These are phyloP conservation scores for Spermophilus dauricus DNA, from an alignment of 2,113 vertebrate genomes.

Conservation along the genomic window DNA sequence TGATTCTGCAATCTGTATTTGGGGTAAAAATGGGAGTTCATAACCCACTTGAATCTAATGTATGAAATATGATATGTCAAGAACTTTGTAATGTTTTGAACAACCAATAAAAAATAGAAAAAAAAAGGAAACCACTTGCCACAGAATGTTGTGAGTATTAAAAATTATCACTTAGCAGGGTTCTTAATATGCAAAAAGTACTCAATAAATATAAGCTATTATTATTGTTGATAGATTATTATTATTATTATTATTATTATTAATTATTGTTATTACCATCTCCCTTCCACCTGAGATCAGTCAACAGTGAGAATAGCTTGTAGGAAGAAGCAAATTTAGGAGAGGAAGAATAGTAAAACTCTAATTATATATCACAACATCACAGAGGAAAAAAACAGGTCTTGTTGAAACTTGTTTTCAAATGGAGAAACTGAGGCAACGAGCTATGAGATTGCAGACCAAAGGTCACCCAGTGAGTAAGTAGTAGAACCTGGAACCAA, in stretches of 20 bases:
- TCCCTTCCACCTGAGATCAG: background rate
- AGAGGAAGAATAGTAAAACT: conserved; percentile 40
- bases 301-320: background rate
- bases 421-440: conserved; percentile 60
- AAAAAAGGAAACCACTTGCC: background rate
- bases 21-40: no score
- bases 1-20: no score
- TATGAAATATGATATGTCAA: no score
- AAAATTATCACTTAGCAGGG: background rate
- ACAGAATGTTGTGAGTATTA: background rate
- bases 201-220: background rate
- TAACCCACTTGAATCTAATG: no score
- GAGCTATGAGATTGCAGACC: background rate
- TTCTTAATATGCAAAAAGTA: background rate
- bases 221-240: background rate
- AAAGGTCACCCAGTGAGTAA: background rate
- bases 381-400: background rate
- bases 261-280: background rate
- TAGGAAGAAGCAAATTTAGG: background rate
- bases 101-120: no score
- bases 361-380: background rate
- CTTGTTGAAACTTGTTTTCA: background rate
- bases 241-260: background rate
- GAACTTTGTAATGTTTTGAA: no score
- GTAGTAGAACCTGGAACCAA: background rate